Evolutionary conservation across 2,888 invertebrate species (phyloP).

Genomic region (Biston stratarius): DNA sequence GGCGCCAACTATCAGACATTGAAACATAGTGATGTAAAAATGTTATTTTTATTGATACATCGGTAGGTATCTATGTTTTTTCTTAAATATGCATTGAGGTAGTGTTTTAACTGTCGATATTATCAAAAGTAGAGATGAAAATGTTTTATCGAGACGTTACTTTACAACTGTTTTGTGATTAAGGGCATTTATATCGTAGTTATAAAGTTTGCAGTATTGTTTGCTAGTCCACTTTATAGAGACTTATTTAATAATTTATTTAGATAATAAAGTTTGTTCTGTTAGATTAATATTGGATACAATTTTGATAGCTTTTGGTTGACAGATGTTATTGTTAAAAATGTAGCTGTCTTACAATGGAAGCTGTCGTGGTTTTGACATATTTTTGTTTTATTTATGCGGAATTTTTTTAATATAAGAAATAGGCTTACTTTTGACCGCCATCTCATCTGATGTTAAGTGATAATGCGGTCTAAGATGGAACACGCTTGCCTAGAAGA

Average conservation of each 20-base stretch:
- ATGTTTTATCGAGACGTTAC: not conserved
- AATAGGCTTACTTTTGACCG: too few relatives aligned
- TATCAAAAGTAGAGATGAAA: not conserved
- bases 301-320: not conserved
- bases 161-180: conserved; percentile 20
- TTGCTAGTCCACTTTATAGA: conserved; percentile 62
- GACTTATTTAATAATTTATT: conserved; percentile 54
- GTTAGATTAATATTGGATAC: conserved; percentile 5
- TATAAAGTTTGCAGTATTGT: conserved; percentile 57
- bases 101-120: conserved; percentile 2
- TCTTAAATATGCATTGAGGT: not conserved
- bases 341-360: too few relatives aligned
- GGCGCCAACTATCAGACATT: not conserved
- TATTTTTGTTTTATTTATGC: too few relatives aligned
- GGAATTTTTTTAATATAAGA: too few relatives aligned
- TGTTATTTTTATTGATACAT: not conserved
- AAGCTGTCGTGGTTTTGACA: too few relatives aligned
- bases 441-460: too few relatives aligned
- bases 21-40: not conserved
- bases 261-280: conserved; percentile 48
- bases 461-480: too few relatives aligned
- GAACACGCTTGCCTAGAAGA: too few relatives aligned
- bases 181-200: conserved; percentile 49
- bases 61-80: not conserved
- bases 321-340: too few relatives aligned